These are phyloP conservation scores for Ostrea edulis DNA, from an alignment of 1,140 invertebrate genomes.

Conservation along the genomic window DNA sequence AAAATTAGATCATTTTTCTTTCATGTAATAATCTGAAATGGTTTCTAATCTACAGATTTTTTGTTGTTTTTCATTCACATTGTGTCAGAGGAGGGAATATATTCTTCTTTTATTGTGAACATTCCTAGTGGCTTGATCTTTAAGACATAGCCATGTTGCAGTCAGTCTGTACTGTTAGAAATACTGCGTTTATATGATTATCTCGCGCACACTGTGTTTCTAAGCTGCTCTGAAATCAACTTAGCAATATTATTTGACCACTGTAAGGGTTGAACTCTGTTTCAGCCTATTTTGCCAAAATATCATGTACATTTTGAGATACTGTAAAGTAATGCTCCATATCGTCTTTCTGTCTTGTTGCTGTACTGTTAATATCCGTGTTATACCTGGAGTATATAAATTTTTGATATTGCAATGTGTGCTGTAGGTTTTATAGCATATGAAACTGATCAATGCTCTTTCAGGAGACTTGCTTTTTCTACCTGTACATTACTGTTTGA, in stretches of 20 bases:
- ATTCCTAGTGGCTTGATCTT: neutral
- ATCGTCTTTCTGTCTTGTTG: conserved; percentile 3
- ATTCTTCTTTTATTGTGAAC: conserved; percentile 1
- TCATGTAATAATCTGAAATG: neutral
- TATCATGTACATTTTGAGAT: neutral
- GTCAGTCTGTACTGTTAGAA: neutral
- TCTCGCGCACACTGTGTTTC: neutral
- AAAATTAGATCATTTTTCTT: neutral
- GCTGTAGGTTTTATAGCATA: neutral
- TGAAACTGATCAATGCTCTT: conserved; percentile 6
- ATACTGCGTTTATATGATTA: neutral
- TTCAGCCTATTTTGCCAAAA: neutral
- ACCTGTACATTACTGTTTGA: neutral
- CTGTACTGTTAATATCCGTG: neutral
- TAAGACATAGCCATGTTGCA: neutral
- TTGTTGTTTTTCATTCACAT: conserved; percentile 5
- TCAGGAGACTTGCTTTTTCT: neutral
- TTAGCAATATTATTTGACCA: neutral
- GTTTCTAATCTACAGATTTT: neutral
- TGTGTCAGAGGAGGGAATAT: neutral
- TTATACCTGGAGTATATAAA: neutral
- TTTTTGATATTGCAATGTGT: conserved; percentile 18
- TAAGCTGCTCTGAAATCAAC: neutral
- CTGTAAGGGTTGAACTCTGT: neutral
- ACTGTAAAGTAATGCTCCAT: neutral